Conservation (phyloP, 2,113 vertebrate genomes). For the Rhea pennata region DNA sequence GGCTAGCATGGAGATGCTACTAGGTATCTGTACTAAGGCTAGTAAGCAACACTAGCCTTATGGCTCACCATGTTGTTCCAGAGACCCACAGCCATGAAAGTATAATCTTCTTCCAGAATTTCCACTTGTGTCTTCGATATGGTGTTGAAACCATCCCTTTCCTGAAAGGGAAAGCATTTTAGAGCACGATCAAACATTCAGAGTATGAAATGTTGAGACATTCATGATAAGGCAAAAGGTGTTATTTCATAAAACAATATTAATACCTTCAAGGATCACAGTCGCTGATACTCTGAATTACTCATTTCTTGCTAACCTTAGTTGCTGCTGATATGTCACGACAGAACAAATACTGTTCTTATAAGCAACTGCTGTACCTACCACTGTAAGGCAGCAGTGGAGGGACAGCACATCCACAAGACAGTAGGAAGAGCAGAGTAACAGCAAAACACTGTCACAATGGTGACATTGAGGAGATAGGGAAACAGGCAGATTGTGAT, state of each 20-base stretch:
- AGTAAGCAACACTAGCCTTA: background rate
- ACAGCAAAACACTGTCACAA: background rate
- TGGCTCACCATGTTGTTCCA: constrained; percentile 77
- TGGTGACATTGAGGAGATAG: background rate
- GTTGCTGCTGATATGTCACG: background rate
- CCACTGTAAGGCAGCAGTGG: background rate
- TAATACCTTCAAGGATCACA: background rate
- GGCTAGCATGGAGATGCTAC: background rate
- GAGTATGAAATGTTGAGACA: background rate
- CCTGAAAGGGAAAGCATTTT: constrained; percentile 55
- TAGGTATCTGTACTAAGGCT: rapidly evolving
- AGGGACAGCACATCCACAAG: background rate
- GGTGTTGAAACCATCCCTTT: background rate
- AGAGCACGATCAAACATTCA: background rate
- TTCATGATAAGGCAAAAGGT: background rate
- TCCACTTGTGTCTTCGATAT: background rate
- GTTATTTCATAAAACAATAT: background rate
- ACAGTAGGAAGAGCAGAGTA: background rate
- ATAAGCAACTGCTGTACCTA: background rate
- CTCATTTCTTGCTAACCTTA: background rate
- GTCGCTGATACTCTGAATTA: background rate
- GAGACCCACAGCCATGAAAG: constrained; percentile 48
- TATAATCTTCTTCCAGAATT: background rate
- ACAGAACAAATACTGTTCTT: background rate
- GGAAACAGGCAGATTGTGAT: background rate